phyloP scores from a whole-genome alignment of 53 echinoderm and acorn worm species.

The Paracentrotus lividus region DNA sequence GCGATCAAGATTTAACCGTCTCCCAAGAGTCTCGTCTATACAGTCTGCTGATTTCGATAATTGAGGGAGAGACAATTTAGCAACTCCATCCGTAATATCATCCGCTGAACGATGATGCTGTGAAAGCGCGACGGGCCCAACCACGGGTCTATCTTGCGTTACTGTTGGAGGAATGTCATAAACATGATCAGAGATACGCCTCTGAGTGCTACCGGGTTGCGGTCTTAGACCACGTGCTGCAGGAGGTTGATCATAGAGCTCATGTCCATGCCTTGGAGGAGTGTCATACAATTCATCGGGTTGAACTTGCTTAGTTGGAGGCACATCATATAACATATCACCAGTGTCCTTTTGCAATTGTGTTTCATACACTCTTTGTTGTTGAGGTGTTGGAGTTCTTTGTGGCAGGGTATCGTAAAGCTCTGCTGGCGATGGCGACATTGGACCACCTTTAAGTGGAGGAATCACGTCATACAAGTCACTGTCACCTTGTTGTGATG shows the following conservation, averaged over 20 bases:
- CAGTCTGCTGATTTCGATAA: slow-evolving; percentile 78
- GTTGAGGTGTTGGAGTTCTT: slow-evolving; percentile 58
- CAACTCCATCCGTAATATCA: slow-evolving; percentile 70
- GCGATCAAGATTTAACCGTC: slow-evolving; percentile 80
- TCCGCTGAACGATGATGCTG: slow-evolving; percentile 59
- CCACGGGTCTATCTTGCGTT: slow-evolving; percentile 84
- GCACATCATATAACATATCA: slow-evolving; percentile 80
- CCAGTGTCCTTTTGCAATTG: slow-evolving; percentile 59
- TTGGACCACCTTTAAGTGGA: slow-evolving; percentile 36
- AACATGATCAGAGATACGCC: slow-evolving; percentile 80
- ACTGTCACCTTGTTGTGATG: slow-evolving; percentile 49
- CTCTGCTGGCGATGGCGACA: slow-evolving; percentile 52
- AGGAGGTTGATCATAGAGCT: slow-evolving; percentile 53
- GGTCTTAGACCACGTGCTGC: slow-evolving; percentile 57
- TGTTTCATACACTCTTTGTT: slow-evolving; percentile 51
- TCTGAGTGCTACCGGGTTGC: slow-evolving; percentile 31
- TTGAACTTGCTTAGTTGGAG: slow-evolving; percentile 65
- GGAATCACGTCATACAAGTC: slow-evolving; percentile 63
- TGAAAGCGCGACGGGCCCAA: slow-evolving; percentile 47
- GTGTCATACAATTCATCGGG: slow-evolving; percentile 76
- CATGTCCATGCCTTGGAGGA: slow-evolving; percentile 66
- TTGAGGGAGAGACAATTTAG: slow-evolving; percentile 67
- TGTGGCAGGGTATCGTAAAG: slow-evolving; percentile 77
- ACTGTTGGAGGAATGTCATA: slow-evolving; percentile 99
- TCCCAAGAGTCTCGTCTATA: slow-evolving; percentile 74